Evolutionary conservation across 1,140 invertebrate species (phyloP).

Genomic region (Euschistus heros): DNA sequence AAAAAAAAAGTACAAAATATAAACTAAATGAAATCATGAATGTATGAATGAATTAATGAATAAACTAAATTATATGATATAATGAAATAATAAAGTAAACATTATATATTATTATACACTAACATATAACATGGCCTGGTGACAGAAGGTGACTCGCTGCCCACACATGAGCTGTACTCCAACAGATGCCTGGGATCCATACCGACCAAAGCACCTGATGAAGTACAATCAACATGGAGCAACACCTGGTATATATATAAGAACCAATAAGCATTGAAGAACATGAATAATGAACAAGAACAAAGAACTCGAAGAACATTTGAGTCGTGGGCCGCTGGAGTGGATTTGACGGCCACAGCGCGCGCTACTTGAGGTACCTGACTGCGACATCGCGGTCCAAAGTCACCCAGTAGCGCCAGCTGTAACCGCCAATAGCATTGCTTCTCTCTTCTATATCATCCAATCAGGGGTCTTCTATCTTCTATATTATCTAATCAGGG

Average conservation of each 20-base stretch:
- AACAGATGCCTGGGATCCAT: slow-evolving; percentile 82
- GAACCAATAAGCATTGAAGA: not conserved
- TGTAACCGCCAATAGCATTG: not conserved
- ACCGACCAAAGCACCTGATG: slow-evolving; percentile 94
- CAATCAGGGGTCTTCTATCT: not conserved
- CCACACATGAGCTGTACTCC: slow-evolving; percentile 72
- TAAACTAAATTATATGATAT: too few relatives aligned
- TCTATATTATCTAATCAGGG: too few relatives aligned
- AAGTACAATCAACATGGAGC: slow-evolving; percentile 89
- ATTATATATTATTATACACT: too few relatives aligned
- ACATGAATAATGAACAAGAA: not conserved
- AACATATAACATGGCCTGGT: not conserved
- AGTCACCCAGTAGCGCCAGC: slow-evolving; percentile 23
- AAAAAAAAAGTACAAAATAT: too few relatives aligned
- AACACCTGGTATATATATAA: slow-evolving; percentile 3
- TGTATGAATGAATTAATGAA: too few relatives aligned
- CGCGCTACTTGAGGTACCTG: slow-evolving; percentile 98
- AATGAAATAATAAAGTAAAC: too few relatives aligned
- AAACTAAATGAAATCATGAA: too few relatives aligned
- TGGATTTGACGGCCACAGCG: slow-evolving; percentile 43
- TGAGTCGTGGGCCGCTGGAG: slow-evolving; percentile 20
- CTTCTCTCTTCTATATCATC: not conserved
- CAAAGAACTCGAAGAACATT: not conserved
- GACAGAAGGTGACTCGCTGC: slow-evolving; percentile 12
- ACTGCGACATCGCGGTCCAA: slow-evolving; percentile 40